A percentile compares a stretch with the other conserved stretches of the same genome.
These are phyloP conservation scores for Zeuzera pyrina DNA, from an alignment of 2,888 invertebrate genomes.

Conservation along the genomic window DNA sequence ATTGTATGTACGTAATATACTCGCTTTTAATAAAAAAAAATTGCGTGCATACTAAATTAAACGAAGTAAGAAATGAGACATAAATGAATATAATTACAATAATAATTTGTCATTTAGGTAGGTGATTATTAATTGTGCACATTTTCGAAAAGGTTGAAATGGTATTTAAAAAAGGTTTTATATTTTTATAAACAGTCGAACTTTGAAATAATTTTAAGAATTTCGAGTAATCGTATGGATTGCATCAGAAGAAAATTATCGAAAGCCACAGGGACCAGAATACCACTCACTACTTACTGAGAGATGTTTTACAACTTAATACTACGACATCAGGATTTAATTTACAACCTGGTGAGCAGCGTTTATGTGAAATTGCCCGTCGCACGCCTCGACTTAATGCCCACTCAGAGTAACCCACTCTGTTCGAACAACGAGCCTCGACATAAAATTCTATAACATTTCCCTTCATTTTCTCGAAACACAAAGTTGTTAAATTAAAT, in stretches of 20 bases:
- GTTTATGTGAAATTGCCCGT: slow-evolving; percentile 41
- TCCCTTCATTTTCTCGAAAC: slow-evolving; percentile 10
- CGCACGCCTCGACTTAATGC: slow-evolving; percentile 22
- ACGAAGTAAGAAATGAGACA: too few relatives aligned
- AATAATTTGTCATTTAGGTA: too few relatives aligned
- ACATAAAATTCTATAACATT: slow-evolving; percentile 31
- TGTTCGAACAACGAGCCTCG: slow-evolving; percentile 13
- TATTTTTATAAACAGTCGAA: too few relatives aligned
- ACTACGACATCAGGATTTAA: slow-evolving; percentile 51
- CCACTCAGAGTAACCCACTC: slow-evolving; percentile 16
- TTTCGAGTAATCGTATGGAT: too few relatives aligned
- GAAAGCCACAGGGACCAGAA: slow-evolving; percentile 25
- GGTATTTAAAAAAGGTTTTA: too few relatives aligned
- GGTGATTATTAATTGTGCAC: too few relatives aligned
- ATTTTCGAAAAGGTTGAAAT: too few relatives aligned
- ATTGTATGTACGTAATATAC: too few relatives aligned
- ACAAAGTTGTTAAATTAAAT: slow-evolving; percentile 18
- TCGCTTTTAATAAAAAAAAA: too few relatives aligned
- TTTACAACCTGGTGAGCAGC: slow-evolving; percentile 38
- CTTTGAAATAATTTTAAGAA: too few relatives aligned
- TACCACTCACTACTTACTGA: slow-evolving; percentile 19
- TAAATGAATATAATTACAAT: too few relatives aligned
- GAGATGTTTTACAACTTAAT: slow-evolving; percentile 41
- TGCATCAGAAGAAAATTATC: slow-evolving; percentile 20
- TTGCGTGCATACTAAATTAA: too few relatives aligned